Evolutionary conservation across 2,113 vertebrate species (phyloP), one percentile per base, ranked within the genome.

Genomic region (Tachuris rubrigastra): DNA sequence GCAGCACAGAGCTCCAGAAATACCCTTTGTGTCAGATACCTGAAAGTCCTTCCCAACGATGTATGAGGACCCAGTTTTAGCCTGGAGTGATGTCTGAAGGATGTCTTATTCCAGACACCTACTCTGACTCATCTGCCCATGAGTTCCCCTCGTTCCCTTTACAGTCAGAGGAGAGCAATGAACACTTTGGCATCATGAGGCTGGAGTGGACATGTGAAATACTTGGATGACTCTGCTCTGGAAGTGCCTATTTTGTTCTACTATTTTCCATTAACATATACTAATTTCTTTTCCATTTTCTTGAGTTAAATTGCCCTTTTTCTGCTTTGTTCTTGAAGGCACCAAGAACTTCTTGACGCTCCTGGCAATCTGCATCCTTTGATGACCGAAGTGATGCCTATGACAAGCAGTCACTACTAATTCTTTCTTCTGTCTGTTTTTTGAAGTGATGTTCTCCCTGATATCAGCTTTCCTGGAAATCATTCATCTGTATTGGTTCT

Each of bases 91-190:
- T 95, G 91, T 95, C 96, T 92, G 84, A 95, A 81, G 66, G 86
- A 78, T 90, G 84, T 89, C 86, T 95, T 85, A 89, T 87, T 95
- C 93, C 94, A 95, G 89, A 92, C 86, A 74, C 91, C 73, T 20
- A 20, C 75, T 25, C 44, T 96, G 93, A 96, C 76, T 96, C 95
- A 89, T 81, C 56, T 84, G 73, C 35, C 76, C 42, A 4, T 67
- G 60, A 74, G 65, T 41, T 74, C 75, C 68, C 65, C 87, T 83
- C 30, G 2, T 90, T 90, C 52, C 39, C 62, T 59, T 84, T 28
- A 10, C 2, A 86, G 46, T 67, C 56, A 74, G 33, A 1, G 1
- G 16, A 53, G 72, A 53, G 73, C 76, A 73, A 59, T 5, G 24
- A 93, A 71, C 12, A 21, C n/a, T 83, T 93, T 33, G 65, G 56